Evolutionary conservation across 2,797 vertebrate genomes (phyloP), one percentile per base, ranked within the genome.

Genomic region (Coracias cyanogaster): DNA sequence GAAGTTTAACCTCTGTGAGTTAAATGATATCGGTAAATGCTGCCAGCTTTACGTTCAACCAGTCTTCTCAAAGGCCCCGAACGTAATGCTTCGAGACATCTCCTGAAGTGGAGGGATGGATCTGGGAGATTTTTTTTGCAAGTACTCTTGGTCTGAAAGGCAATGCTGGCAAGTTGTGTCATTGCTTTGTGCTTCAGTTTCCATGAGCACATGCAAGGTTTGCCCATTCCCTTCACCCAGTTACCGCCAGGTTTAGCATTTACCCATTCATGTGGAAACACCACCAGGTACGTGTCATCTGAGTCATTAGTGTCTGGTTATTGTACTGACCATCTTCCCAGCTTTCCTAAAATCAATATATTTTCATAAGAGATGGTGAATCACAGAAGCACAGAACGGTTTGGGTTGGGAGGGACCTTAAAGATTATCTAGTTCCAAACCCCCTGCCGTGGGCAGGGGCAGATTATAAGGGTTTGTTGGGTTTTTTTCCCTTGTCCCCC

Each of bases 201-300:
- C 52, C 26, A 3, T 26, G 48, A 71, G 52, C 60, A n/a, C 9
- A 5, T 7, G 19, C 15, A 39, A 33, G 15, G 6, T 52, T 81
- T 64, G 46, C 35, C 19, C 35, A 4, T 51, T 49, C 21, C 21
- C 26, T 28, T 8, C 16, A 14, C 13, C 14, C 4, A 4, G 10
- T n/a, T 60, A 46, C 26, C 31, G 14, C 29, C 22, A 41, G 14
- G 7, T 65, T 64, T 65, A 29, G 20, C 46, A 39, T 16, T 43
- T 64, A 69, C 26, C 11, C 1, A 1, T 48, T 51, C 55, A 18
- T n/a, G 45, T 43, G 62, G 49, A 49, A 69, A 39, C 15, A 17
- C 20, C 15, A 4, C 24, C 1, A 4, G 41, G 51, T 52, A 17
- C 3, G 1, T 46, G n/a, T 7, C 43, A 11, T 11, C 39, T 33